These are phyloP conservation scores for Drosophila ustulata DNA, from an alignment of 2,888 invertebrate genomes.

Conservation along the genomic window DNA sequence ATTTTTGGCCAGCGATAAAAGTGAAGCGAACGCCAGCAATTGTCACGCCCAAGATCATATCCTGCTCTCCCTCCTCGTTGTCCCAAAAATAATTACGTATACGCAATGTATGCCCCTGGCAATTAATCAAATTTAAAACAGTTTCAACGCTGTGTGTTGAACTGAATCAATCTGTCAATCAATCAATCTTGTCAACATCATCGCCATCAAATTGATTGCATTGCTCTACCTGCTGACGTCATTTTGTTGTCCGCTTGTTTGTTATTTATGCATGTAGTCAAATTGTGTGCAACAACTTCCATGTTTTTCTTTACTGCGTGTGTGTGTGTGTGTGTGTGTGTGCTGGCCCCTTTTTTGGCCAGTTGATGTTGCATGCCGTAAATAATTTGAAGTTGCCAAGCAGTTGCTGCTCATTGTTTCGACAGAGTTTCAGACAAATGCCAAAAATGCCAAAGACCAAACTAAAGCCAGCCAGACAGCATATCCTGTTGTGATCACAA, in stretches of 20 bases:
- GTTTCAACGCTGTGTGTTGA: conserved; percentile 8
- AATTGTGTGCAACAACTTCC: conserved; percentile 11
- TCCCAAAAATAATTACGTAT: conserved; percentile 24
- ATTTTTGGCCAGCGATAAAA: conserved; percentile 68
- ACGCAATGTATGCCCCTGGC: conserved; percentile 27
- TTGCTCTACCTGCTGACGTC: conserved; percentile 17
- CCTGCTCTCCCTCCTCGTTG: conserved; percentile 1
- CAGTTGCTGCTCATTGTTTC: conserved; percentile 36
- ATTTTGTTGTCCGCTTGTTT: neutral
- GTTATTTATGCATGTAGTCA: conserved; percentile 1
- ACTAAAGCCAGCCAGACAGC: conserved; percentile 8
- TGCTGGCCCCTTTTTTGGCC: conserved; percentile 4
- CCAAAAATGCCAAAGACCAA: conserved; percentile 42
- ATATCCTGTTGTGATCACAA: conserved; percentile 17
- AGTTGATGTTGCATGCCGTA: conserved; percentile 57
- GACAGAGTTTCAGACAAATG: conserved; percentile 40
- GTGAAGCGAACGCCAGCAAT: conserved; percentile 8
- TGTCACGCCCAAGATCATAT: conserved; percentile 25
- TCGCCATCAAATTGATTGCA: neutral
- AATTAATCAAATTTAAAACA: conserved; percentile 26
- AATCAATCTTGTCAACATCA: conserved; percentile 34
- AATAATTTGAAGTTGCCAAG: conserved; percentile 55
- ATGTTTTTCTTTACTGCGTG: conserved; percentile 5
- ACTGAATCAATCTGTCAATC: conserved; percentile 35
- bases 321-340: conserved; percentile 19